A percentile compares a stretch with the other conserved stretches of the same genome.
Conservation (phyloP, 2,797 vertebrate genomes). For the Pogonophryne albipinna region DNA sequence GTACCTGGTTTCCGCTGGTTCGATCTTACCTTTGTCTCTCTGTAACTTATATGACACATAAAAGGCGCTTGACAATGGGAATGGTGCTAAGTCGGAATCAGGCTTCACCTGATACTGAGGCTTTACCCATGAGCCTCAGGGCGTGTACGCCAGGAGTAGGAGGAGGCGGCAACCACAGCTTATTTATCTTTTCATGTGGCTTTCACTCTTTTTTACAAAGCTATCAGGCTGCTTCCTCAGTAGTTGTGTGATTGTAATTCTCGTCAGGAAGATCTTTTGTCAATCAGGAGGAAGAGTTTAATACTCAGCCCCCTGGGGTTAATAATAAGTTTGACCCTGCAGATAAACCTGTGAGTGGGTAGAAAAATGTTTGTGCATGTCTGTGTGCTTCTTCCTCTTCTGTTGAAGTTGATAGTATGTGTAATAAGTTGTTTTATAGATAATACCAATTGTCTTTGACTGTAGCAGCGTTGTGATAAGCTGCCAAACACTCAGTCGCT, state of each 20-base stretch:
- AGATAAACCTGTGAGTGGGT: conserved; percentile 72
- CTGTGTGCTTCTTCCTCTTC: conserved; percentile 28
- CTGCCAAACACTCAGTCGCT: conserved; percentile 44
- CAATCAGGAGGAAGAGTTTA: conserved; percentile 68
- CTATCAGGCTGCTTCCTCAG: conserved; percentile 56
- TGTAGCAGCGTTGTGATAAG: conserved; percentile 68
- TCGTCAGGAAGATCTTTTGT: conserved; percentile 73
- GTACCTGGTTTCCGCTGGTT: conserved; percentile 74
- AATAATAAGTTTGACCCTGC: conserved; percentile 79
- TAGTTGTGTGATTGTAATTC: conserved; percentile 72
- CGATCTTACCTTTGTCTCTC: conserved; percentile 74
- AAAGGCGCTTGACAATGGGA: conserved; percentile 76
- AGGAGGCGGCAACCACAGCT: conserved; percentile 64
- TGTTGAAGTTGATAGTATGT: conserved; percentile 60
- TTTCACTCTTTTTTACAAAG: conserved; percentile 59
- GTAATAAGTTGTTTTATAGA: conserved; percentile 77
- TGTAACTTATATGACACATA: conserved; percentile 84
- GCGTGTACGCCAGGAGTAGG: conserved; percentile 49
- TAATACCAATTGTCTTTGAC: conserved; percentile 78
- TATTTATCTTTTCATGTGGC: conserved; percentile 78
- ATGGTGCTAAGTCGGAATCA: conserved; percentile 72
- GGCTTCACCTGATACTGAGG: conserved; percentile 75
- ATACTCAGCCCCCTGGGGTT: conserved; percentile 73
- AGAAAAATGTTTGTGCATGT: conserved; percentile 42
- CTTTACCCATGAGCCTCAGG: conserved; percentile 66